Evolutionary conservation across 2,797 vertebrate species (phyloP), one percentile per base, ranked within the genome.

Genomic region (Chaetophractus vellerosus): DNA sequence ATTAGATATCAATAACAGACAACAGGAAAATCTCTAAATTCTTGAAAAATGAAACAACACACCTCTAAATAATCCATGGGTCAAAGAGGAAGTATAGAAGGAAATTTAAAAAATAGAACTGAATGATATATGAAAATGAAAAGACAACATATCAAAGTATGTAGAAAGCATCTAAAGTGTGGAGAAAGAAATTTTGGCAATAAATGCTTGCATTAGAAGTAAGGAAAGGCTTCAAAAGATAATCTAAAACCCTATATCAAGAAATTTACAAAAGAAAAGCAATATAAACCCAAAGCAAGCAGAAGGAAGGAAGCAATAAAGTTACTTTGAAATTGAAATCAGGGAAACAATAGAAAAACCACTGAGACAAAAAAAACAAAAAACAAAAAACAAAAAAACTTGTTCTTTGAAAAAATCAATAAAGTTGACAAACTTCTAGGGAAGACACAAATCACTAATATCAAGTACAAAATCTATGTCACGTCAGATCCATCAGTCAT

Each of bases 81-180:
- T 71, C 57, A 78, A 71, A 36, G 28, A 16, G 31, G 38, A 82
- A 31, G 31, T 38, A 10, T 83, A 19, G 45, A 63, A 57, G 48
- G 11, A 78, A 78, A 71, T 11, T 36, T 41, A 28, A 88, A 55
- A 38, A 41, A 38, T n/a, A 63, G 23, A 88, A 45, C 28, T 33
- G 26, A 92, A 83, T n/a, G 24, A 83, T 78, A 31, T 71, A 33
- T 71, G 38, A 92, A 82, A 88, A 76, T 91, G 69, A 76, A 94
- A 82, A 82, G 26, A 59, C n/a, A 55, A 28, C 15, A 8, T 45
- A 38, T 48, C 11, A 83, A 69, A 76, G 11, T 59, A n/a, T 3
- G 3, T 41, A 63, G 45, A 71, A 38, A 7, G n/a, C 10, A 45
- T 21, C 45, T 84, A 64, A 69, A 38, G 15, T 64, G 26, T n/a